Evolutionary conservation across 2,797 vertebrate species (phyloP), one percentile per base, ranked within the genome.

Genomic region (Hylomyscus alleni): DNA sequence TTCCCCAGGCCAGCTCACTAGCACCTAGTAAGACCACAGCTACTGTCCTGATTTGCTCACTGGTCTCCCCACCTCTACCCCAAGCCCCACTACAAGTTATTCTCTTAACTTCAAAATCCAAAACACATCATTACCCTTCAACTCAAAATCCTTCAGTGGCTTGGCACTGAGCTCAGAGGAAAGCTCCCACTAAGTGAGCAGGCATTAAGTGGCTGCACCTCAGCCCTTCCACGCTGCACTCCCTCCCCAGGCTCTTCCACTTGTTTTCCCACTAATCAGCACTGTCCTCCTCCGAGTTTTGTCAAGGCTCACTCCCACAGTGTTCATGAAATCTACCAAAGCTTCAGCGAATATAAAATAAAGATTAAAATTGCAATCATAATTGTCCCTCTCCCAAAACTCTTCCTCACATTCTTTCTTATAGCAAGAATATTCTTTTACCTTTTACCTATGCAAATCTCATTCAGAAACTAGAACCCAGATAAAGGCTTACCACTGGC

Each of bases 41-140:
- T 24, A 89, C 10, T 60, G 2, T 22, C 60, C 67, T 0, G 67
- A n/a, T 52, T 82, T 91, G 85, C 52, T 65, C 94, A 93, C 0
- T 40, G 10, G 69, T 31, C 72, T 87, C 62, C 44, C n/a, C 22
- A 34, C 34, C 84, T 73, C 31, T 67, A 75, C 40, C 52, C 56
- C 31, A 67, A 67, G 34, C 50, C 50, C 65, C 13, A 24, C 52
- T 40, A 89, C 5, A 40, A 60, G 52, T 40, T 94, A 67, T 44
- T 82, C 44, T 95, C 52, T 95, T 54, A 85, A 40, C 2, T 95
- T 81, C 77, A 95, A 95, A 97, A 77, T 40, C 77, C 60, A 54
- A 90, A 84, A 62, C 19, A 95, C 47, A 96, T 50, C 72, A 52
- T 69, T 73, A 83, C 24, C 62, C 58, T 34, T 54, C n/a, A 80